These are phyloP conservation scores for Drosophila colorata DNA, from an alignment of 2,888 invertebrate species.

Conservation along the genomic window DNA sequence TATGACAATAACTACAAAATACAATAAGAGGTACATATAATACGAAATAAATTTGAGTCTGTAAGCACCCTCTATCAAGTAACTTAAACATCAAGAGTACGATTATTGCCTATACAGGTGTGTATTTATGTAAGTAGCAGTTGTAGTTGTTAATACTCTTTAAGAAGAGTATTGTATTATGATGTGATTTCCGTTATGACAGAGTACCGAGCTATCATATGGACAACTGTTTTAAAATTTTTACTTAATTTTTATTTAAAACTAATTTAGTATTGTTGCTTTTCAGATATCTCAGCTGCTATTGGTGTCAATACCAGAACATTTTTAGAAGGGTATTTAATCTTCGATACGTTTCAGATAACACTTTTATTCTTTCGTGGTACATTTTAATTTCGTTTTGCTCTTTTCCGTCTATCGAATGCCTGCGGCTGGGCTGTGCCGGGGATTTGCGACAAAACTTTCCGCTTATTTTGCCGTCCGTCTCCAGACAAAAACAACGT, in stretches of 20 bases:
- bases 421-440: conserved; percentile 42
- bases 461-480: conserved; percentile 60
- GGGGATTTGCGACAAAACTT: conserved; percentile 63
- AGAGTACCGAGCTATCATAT: too few relatives aligned
- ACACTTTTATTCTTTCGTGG: background rate
- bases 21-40: conserved; percentile 42
- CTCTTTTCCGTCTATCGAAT: conserved; percentile 48
- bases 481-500: conserved; percentile 54
- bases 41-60: conserved; percentile 20
- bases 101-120: background rate
- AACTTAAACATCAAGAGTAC: conserved; percentile 22
- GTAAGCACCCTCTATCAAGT: conserved; percentile 8
- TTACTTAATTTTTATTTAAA: too few relatives aligned
- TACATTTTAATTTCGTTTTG: conserved; percentile 57
- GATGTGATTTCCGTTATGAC: too few relatives aligned
- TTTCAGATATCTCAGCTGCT: too few relatives aligned
- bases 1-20: conserved; percentile 37
- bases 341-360: background rate
- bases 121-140: background rate
- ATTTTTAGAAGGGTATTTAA: background rate
- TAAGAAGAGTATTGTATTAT: too few relatives aligned
- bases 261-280: too few relatives aligned
- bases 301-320: background rate
- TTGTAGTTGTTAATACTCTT: conserved; percentile 15
- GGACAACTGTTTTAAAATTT: too few relatives aligned